A percentile compares a stretch with the other conserved stretches of the same genome.
Evolutionary conservation across 2,888 invertebrate genomes (phyloP).

Genomic region (Arctia plantaginis): DNA sequence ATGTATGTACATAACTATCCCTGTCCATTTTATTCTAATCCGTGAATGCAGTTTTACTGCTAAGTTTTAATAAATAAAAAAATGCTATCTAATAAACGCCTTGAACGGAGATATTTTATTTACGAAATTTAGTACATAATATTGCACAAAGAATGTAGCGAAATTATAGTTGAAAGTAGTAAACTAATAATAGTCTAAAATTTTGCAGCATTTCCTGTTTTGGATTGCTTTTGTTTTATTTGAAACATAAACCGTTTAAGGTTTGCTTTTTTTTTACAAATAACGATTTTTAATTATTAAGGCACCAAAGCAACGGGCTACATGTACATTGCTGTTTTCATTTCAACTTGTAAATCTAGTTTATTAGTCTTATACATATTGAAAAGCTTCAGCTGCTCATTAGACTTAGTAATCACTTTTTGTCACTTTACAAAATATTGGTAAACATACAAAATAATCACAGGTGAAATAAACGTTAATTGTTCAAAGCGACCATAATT

Average conservation of each 20-base stretch:
- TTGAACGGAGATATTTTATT: not conserved
- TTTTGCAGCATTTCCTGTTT: not conserved
- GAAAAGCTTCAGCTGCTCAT: conserved; percentile 26
- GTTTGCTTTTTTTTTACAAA: conserved; percentile 14
- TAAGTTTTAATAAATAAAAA: conserved; percentile 9
- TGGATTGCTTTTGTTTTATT: conserved; percentile 4
- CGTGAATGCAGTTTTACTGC: conserved; percentile 34
- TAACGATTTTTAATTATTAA: conserved; percentile 39
- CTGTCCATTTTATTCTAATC: conserved; percentile 31
- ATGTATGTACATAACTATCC: conserved; percentile 30
- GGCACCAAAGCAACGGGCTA: conserved; percentile 51
- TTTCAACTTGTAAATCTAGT: conserved; percentile 13
- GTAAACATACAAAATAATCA: conserved; percentile 16
- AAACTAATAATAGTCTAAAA: not conserved
- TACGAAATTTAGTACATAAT: not conserved
- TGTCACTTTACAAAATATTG: conserved; percentile 23
- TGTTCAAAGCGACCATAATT: not conserved
- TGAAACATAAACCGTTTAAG: not conserved
- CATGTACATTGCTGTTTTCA: conserved; percentile 12
- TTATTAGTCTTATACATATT: conserved; percentile 15
- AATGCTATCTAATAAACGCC: not conserved
- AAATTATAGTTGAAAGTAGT: not conserved
- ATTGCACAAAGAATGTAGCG: not conserved
- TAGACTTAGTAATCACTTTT: conserved; percentile 25
- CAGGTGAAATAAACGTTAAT: conserved; percentile 11